A percentile compares a stretch with the other conserved stretches of the same genome.
These are phyloP conservation scores for Watsonalla cultraria DNA, from an alignment of 2,888 invertebrate genomes.

Conservation along the genomic window DNA sequence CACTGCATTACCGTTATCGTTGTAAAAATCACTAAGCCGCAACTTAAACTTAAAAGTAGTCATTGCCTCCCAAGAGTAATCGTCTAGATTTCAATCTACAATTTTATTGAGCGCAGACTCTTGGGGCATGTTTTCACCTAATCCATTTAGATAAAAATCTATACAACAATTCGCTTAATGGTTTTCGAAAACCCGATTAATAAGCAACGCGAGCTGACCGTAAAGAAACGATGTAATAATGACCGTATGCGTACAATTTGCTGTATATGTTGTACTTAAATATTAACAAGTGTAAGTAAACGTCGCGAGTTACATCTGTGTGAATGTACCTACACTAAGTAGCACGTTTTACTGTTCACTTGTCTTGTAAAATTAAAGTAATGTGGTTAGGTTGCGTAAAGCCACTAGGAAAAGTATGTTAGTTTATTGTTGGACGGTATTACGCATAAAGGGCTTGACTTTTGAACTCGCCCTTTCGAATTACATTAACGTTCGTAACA, in stretches of 20 bases:
- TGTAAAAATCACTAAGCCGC: neutral
- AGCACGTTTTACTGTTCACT: neutral
- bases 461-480: neutral
- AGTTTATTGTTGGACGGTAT: neutral
- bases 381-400: neutral
- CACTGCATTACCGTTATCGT: neutral
- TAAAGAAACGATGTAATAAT: slow-evolving; percentile 15
- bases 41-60: neutral
- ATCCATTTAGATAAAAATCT: slow-evolving; percentile 57
- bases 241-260: neutral
- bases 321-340: neutral
- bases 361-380: neutral
- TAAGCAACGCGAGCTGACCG: slow-evolving; percentile 9
- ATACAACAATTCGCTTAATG: slow-evolving; percentile 36
- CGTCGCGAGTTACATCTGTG: neutral
- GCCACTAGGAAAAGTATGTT: neutral
- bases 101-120: slow-evolving; percentile 39
- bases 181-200: slow-evolving; percentile 40
- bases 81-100: slow-evolving; percentile 37
- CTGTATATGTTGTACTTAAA: too few relatives aligned
- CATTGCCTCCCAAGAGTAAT: slow-evolving; percentile 14
- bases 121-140: slow-evolving; percentile 50
- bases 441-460: neutral
- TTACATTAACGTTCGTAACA: neutral
- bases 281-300: neutral